Evolutionary conservation across 2,113 vertebrate genomes (phyloP).

Genomic region (Gymnobelideus leadbeateri): DNA sequence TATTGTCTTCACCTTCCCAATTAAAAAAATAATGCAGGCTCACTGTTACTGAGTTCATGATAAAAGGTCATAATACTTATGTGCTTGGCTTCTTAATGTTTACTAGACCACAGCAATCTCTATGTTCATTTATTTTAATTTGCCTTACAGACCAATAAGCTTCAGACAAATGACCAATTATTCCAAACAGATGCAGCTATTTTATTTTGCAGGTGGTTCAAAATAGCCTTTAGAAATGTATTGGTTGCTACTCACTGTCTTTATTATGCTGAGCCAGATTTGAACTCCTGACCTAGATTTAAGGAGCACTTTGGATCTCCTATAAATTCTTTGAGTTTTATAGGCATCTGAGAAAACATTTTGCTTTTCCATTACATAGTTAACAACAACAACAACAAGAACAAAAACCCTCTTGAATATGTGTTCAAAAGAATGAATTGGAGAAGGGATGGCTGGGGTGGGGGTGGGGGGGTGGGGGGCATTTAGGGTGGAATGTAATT

Average conservation of each 20-base stretch:
- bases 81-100: neutral
- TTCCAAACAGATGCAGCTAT: neutral
- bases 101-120: neutral
- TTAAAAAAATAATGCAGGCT: neutral
- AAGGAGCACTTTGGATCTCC: neutral
- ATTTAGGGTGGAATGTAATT: slow-evolving; percentile 54
- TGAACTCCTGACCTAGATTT: neutral
- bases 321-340: slow-evolving; percentile 24
- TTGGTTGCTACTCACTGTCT: neutral
- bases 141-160: neutral
- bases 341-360: slow-evolving; percentile 32
- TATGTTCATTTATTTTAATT: slow-evolving; percentile 18
- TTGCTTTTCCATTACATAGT: slow-evolving; percentile 15
- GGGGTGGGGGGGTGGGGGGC: neutral
- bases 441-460: neutral
- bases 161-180: neutral
- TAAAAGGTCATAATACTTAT: neutral
- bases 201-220: slow-evolving; percentile 23
- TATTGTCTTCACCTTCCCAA: slow-evolving; percentile 13
- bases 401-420: slow-evolving; percentile 38
- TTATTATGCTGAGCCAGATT: neutral
- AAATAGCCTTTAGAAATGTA: slow-evolving; percentile 33
- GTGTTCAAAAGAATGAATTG: slow-evolving; percentile 48
- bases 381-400: slow-evolving; percentile 43
- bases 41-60: neutral